Evolutionary conservation across 2,888 invertebrate genomes (phyloP).

Genomic region (Pasiphila rectangulata): DNA sequence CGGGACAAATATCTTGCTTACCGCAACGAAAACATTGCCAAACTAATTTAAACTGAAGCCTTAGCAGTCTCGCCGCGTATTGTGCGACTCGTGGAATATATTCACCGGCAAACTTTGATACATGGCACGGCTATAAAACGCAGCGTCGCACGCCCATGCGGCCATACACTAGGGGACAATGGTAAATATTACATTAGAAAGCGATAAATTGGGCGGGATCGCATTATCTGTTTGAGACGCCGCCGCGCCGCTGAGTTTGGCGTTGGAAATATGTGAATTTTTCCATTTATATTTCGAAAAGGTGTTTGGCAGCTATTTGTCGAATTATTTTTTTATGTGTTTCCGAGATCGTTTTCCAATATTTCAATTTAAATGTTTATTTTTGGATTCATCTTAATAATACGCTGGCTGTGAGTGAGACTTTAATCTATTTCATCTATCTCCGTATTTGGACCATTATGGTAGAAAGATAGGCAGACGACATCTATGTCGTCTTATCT

Average conservation of each 20-base stretch:
- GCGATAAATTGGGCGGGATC: conserved; percentile 1
- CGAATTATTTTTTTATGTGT: too few relatives aligned
- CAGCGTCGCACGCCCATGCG: conserved; percentile 53
- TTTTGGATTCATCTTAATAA: too few relatives aligned
- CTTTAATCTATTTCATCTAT: too few relatives aligned
- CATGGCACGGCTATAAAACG: conserved; percentile 72
- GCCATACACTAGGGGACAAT: conserved; percentile 43
- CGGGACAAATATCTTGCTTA: neutral
- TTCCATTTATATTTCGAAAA: too few relatives aligned
- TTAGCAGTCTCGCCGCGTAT: conserved; percentile 41
- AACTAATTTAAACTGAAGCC: conserved; percentile 63
- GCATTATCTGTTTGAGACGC: neutral
- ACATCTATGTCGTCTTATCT: too few relatives aligned
- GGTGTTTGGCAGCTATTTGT: too few relatives aligned
- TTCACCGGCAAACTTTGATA: conserved; percentile 68
- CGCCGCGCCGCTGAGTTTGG: neutral
- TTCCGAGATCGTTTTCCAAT: too few relatives aligned
- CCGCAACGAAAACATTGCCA: conserved; percentile 5
- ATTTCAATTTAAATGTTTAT: too few relatives aligned
- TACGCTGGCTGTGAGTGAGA: too few relatives aligned
- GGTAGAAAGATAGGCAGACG: too few relatives aligned
- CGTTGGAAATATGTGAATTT: neutral
- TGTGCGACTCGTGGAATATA: conserved; percentile 45
- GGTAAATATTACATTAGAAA: conserved; percentile 25
- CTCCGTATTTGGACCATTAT: too few relatives aligned